Evolutionary conservation across 2,888 invertebrate genomes (phyloP).

Genomic region (Endotricha flammealis): DNA sequence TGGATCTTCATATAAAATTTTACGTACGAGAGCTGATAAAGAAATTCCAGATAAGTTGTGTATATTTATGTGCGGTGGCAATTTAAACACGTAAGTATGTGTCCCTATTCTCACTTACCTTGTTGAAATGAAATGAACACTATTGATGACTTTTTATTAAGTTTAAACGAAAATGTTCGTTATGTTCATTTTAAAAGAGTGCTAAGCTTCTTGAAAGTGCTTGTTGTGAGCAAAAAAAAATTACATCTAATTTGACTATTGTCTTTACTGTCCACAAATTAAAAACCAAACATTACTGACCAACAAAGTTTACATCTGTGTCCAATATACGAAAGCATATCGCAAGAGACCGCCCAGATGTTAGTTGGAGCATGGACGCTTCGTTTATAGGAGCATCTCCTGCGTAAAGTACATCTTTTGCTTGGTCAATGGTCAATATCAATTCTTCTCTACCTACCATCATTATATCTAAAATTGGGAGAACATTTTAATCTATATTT

Average conservation of each 20-base stretch:
- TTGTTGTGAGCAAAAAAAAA: too few relatives aligned
- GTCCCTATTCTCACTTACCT: too few relatives aligned
- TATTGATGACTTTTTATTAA: too few relatives aligned
- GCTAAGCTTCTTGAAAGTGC: too few relatives aligned
- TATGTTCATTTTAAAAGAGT: too few relatives aligned
- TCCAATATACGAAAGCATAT: slow-evolving; percentile 58
- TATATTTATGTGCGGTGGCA: too few relatives aligned
- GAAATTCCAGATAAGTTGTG: neutral
- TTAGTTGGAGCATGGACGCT: slow-evolving; percentile 46
- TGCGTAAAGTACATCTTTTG: slow-evolving; percentile 51
- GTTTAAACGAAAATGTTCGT: too few relatives aligned
- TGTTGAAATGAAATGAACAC: too few relatives aligned
- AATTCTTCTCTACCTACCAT: slow-evolving; percentile 64
- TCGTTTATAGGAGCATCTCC: slow-evolving; percentile 61
- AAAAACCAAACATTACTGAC: too few relatives aligned
- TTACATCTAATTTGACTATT: too few relatives aligned
- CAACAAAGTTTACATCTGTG: slow-evolving; percentile 48
- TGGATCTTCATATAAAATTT: slow-evolving; percentile 57
- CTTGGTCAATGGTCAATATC: slow-evolving; percentile 40
- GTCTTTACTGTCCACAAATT: too few relatives aligned
- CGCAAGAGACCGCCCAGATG: slow-evolving; percentile 47
- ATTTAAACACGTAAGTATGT: too few relatives aligned
- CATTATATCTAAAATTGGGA: slow-evolving; percentile 45
- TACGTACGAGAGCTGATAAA: slow-evolving; percentile 47
- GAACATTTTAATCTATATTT: neutral